Evolutionary conservation across 2,888 invertebrate species (phyloP).

Genomic region (Abrostola tripartita): DNA sequence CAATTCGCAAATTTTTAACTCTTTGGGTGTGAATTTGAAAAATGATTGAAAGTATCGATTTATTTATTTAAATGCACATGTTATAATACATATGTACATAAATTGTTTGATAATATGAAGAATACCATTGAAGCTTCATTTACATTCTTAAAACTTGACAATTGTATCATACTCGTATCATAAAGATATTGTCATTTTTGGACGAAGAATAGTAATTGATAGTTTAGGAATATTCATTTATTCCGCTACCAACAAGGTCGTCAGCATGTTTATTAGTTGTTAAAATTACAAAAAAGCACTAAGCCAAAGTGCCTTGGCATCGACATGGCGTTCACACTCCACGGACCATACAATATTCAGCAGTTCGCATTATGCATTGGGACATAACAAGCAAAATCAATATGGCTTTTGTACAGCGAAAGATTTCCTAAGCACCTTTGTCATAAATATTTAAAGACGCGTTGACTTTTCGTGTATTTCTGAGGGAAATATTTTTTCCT

Average conservation of each 20-base stretch:
- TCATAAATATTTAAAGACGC: conserved; percentile 82
- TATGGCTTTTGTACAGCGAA: conserved; percentile 78
- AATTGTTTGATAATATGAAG: no score
- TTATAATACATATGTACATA: no score
- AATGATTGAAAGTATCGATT: no score
- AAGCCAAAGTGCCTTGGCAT: conserved; percentile 42
- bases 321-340: conserved; percentile 49
- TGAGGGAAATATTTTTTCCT: conserved; percentile 32
- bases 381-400: conserved; percentile 83
- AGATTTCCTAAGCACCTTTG: conserved; percentile 74
- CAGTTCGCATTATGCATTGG: conserved; percentile 80
- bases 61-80: no score
- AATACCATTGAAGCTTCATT: no score
- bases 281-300: conserved; percentile 17
- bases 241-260: not conserved
- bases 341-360: conserved; percentile 79
- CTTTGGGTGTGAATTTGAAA: not conserved
- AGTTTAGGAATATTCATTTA: not conserved
- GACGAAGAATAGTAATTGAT: no score
- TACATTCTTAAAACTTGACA: no score
- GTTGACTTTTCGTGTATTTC: conserved; percentile 60
- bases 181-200: no score
- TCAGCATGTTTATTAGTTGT: conserved; percentile 12
- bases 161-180: no score
- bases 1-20: conserved; percentile 5